Evolutionary conservation across 2,113 vertebrate genomes (phyloP).

Genomic region (Bujurquina vittata): DNA sequence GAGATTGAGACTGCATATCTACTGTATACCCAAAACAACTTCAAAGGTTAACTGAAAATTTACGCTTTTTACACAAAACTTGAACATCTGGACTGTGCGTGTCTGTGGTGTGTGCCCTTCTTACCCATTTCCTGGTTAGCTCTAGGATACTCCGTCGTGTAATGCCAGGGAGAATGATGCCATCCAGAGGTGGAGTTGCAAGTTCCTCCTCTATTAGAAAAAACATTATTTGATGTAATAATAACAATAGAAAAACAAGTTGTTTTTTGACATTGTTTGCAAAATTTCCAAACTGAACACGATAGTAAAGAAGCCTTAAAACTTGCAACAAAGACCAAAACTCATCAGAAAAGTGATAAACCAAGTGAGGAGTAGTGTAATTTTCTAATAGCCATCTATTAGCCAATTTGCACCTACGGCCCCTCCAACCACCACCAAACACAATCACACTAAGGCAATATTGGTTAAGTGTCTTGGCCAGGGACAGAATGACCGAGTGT

Average conservation of each 20-base stretch:
- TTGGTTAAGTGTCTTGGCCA: too few species aligned
- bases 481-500: too few species aligned
- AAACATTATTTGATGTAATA: not conserved
- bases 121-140: constrained; percentile 84
- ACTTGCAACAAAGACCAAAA: not conserved
- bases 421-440: too few species aligned
- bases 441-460: too few species aligned
- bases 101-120: not conserved
- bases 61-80: not conserved
- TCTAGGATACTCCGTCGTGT: constrained; percentile 89
- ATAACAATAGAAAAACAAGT: not conserved
- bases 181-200: constrained; percentile 90
- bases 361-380: not conserved
- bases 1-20: not conserved
- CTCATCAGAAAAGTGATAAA: not conserved
- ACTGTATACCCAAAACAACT: not conserved
- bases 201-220: constrained; percentile 86
- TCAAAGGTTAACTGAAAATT: not conserved
- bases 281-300: rapidly evolving
- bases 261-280: too few species aligned
- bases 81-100: not conserved
- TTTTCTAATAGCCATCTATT: not conserved
- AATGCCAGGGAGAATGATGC: constrained; percentile 90
- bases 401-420: too few species aligned
- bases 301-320: not conserved